Evolutionary conservation across 2,113 vertebrate genomes (phyloP), one percentile per base, ranked within the genome.

Genomic region (Andinoacara biseriatus): DNA sequence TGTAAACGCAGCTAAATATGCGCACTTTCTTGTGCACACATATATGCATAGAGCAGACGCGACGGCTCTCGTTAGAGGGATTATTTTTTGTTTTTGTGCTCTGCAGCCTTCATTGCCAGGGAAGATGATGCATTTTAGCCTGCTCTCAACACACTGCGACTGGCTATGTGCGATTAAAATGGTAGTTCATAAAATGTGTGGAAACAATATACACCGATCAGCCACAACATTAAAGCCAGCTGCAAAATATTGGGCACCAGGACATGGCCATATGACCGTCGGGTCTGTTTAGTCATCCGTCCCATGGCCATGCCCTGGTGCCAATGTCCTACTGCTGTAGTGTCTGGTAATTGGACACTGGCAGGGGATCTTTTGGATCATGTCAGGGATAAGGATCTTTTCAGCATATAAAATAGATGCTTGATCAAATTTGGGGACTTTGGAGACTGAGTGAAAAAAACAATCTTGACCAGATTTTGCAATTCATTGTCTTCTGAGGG

Each of bases 1-100:
- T 80, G 63, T 80, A 67, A 91, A 92, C 86, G 86, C 91, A 92
- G 88, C 91, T 91, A 90, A 83, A 84, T 74, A 57, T 29, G 65
- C 76, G 33, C 84, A 65, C 76, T n/a, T 62, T 61, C 3, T 72
- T 33, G 59, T 77, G 82, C 78, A 59, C 86, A 80, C 75, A 22
- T 43, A 81, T 58, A 72, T 15, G 78, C 90, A 81, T 74, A 54
- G 43, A 86, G 79, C 85, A 78, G 81, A 74, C 10, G 29, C 5
- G 80, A 35, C 33, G 65, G 59, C 74, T 72, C 76, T 65, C 3
- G 1, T 77, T 78, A 29, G 57, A 69, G 57, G 65, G 56, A 31
- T 76, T 5, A 1, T 20, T 62, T 46, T 58, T 76, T 26, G 62
- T 59, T 46, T 58, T 76, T 26, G 62, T 59, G 31, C 24, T 67